Percentiles rank a stretch among this genome's conserved stretches.
Evolutionary conservation across 2,113 vertebrate species (phyloP).

Genomic region (Perca schrenkii): DNA sequence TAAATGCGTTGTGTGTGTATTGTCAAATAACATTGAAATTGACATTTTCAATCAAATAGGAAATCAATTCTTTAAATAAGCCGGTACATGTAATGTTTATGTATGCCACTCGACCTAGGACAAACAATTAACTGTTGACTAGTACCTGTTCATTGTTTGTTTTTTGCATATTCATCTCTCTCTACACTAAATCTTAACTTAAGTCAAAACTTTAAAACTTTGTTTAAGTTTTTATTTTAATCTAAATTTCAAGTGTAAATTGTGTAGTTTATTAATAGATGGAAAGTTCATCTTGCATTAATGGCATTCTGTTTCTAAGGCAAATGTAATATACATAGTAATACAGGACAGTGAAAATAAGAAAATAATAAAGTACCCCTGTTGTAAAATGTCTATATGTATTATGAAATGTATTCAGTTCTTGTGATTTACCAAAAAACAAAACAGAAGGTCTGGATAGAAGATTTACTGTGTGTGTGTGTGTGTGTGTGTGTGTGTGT

Average conservation of each 20-base stretch:
- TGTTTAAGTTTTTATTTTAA: not conserved
- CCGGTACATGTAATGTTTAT: not conserved
- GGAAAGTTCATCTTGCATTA: not conserved
- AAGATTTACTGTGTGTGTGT: no score
- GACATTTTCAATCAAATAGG: not conserved
- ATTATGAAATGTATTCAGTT: not conserved
- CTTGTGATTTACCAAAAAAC: no score
- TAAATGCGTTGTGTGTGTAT: not conserved
- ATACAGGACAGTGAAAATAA: not conserved
- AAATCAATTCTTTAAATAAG: not conserved
- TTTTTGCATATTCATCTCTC: not conserved
- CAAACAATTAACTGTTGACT: not conserved
- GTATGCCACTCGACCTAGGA: not conserved
- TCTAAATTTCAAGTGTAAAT: not conserved
- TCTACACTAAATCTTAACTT: not conserved
- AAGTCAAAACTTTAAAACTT: not conserved
- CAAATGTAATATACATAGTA: not conserved
- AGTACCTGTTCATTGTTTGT: not conserved
- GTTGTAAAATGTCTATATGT: not conserved
- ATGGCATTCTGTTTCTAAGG: not conserved
- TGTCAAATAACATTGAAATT: not conserved
- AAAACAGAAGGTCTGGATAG: no score
- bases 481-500: not conserved
- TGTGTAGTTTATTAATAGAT: not conserved
- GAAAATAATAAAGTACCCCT: no score